These are phyloP conservation scores for Callitettix versicolor DNA, from an alignment of 1,140 invertebrate genomes.

Conservation along the genomic window DNA sequence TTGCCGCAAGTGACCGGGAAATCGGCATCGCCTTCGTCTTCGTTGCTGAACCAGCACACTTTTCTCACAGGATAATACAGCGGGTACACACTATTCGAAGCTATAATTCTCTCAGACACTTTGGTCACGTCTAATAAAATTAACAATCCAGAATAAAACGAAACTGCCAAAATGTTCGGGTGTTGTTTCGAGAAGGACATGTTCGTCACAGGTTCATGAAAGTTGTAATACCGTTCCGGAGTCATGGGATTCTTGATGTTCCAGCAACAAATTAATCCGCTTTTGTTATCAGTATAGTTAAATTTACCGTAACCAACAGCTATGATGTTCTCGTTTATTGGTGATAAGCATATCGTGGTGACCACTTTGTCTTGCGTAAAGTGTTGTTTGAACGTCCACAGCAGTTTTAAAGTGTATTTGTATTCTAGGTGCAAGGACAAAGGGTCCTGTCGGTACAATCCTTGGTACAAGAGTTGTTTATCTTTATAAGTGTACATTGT, in stretches of 20 bases:
- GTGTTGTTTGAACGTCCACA: constrained; percentile 4
- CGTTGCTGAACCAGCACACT: constrained; percentile 3
- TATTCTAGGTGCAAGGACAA: neutral
- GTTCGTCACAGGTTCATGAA: constrained; percentile 39
- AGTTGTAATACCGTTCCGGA: constrained; percentile 39
- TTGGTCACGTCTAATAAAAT: constrained; percentile 8
- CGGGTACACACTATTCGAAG: neutral
- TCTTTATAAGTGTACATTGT: neutral
- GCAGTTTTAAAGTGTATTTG: constrained; percentile 1
- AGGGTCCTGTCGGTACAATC: neutral
- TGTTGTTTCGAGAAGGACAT: constrained; percentile 37
- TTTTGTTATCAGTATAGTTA: neutral
- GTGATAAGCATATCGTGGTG: constrained; percentile 3
- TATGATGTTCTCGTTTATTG: constrained; percentile 18
- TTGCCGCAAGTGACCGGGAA: constrained; percentile 11
- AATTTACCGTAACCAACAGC: constrained; percentile 25
- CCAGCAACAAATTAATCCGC: constrained; percentile 40
- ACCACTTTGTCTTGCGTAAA: neutral
- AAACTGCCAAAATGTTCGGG: constrained; percentile 38
- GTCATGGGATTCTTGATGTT: constrained; percentile 43
- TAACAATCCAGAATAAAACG: constrained; percentile 5
- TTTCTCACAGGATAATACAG: constrained; percentile 12
- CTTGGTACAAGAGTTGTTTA: neutral
- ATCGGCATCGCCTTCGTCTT: neutral
- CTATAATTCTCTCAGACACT: neutral